Percentiles rank a stretch among this genome's conserved stretches.
Conservation (phyloP, 2,888 invertebrate species). For the Hydrotaea diabolus region DNA sequence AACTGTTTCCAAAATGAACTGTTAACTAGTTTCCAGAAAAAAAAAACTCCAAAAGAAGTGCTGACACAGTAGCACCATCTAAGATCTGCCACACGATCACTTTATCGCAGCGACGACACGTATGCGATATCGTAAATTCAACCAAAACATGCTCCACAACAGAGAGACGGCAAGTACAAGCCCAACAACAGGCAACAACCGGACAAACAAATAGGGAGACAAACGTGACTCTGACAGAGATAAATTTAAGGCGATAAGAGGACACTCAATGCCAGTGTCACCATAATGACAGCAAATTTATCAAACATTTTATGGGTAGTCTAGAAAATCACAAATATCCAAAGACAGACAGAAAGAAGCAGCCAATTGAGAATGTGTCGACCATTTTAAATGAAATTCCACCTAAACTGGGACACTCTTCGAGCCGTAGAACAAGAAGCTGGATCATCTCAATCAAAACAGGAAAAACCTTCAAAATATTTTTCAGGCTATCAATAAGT, state of each 20-base stretch:
- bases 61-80: slow-evolving; percentile 41
- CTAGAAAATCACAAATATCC: slow-evolving; percentile 30
- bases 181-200: background rate
- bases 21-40: slow-evolving; percentile 14
- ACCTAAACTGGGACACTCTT: slow-evolving; percentile 20
- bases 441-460: background rate
- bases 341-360: background rate
- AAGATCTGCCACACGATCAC: slow-evolving; percentile 21
- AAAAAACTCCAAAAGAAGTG: background rate
- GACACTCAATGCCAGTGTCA: slow-evolving; percentile 55
- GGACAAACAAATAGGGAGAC: slow-evolving; percentile 37
- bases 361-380: slow-evolving; percentile 17
- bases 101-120: slow-evolving; percentile 42
- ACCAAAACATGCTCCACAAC: slow-evolving; percentile 32
- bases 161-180: no score
- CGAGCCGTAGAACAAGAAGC: background rate
- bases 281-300: slow-evolving; percentile 50
- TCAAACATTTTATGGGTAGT: slow-evolving; percentile 68
- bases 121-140: slow-evolving; percentile 60
- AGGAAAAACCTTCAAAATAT: slow-evolving; percentile 19
- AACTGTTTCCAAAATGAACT: slow-evolving; percentile 9
- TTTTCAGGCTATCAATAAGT: slow-evolving; percentile 1
- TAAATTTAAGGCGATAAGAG: slow-evolving; percentile 61
- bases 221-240: slow-evolving; percentile 65
- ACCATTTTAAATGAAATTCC: slow-evolving; percentile 13